Evolutionary conservation across 2,797 vertebrate species (phyloP).

Genomic region (Galaxias olidus): DNA sequence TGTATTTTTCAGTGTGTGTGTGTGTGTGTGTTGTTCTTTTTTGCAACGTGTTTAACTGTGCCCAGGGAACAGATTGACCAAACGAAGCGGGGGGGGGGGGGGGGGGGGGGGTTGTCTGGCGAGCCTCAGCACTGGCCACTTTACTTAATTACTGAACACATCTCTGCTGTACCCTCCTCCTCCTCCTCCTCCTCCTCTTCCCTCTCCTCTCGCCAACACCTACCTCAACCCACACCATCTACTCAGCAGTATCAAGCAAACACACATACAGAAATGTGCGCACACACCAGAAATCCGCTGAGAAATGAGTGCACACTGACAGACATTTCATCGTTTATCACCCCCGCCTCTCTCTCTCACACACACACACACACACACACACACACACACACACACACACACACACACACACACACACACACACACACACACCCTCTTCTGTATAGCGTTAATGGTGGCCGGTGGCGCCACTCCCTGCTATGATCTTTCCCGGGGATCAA

Average conservation of each 20-base stretch:
- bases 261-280: neutral
- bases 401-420: neutral
- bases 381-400: slow-evolving; percentile 10
- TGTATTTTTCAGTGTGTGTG: no score
- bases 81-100: neutral
- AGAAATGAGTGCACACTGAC: no score
- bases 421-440: neutral
- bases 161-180: neutral
- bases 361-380: slow-evolving; percentile 3
- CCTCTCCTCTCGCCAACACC: neutral
- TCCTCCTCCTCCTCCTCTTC: neutral
- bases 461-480: no score
- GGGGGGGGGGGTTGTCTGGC: no score
- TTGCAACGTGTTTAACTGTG: neutral
- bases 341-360: no score
- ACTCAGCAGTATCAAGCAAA: slow-evolving; percentile 14
- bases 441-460: neutral
- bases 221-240: neutral
- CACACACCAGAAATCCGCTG: no score
- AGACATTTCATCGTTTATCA: no score
- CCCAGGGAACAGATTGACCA: neutral
- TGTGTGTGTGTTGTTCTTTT: neutral
- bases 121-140: slow-evolving; percentile 4
- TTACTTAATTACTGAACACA: slow-evolving; percentile 32
- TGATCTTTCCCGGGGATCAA: no score